Evolutionary conservation across 2,797 vertebrate species (phyloP), one percentile per base, ranked within the genome.

Genomic region (Pogoniulus pusillus): DNA sequence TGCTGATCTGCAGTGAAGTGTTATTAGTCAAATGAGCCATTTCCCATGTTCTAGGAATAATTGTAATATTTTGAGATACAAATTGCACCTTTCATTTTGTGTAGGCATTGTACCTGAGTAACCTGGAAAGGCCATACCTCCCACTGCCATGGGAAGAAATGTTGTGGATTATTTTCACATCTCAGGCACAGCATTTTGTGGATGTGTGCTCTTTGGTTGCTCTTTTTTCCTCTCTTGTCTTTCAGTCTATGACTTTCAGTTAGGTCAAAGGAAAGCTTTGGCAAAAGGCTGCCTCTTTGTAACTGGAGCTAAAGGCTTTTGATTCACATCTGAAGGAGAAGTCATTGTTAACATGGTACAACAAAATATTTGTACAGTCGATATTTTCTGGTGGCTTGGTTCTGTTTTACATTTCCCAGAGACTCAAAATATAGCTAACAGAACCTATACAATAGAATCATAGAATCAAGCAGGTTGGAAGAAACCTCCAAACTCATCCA

Each of bases 131-230:
- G 34, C 58, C 0, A 0, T 16, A 54, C 63, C 10, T 54, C 45
- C 73, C 12, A 6, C 41, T 86, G 75, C 35, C 24, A 12, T 18
- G 22, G 30, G 20, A 70, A 53, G 47, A 85, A 83, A 30, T 43
- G 0, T 34, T 39, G 81, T n/a, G 45, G 45, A 11, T 7, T 23
- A 23, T 47, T n/a, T 20, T 64, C 12, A 35, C 24, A 4, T 57
- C 13, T 81, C 39, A 63, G 64, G 16, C 14, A 19, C 16, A 34
- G 14, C 0, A 0, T 47, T 62, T 39, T 17, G 23, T 16, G 8
- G 7, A 7, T 8, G 7, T 0, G 0, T n/a, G 83, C 20, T 58
- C 5, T 55, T 2, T 24, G 32, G 29, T n/a, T 57, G 17, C 20
- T 72, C 16, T 37, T 65, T 62, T 68, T 59, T 15, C 16, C 27